These are phyloP conservation scores for Drosophila neotestacea DNA, from an alignment of 2,888 invertebrate genomes.

Conservation along the genomic window DNA sequence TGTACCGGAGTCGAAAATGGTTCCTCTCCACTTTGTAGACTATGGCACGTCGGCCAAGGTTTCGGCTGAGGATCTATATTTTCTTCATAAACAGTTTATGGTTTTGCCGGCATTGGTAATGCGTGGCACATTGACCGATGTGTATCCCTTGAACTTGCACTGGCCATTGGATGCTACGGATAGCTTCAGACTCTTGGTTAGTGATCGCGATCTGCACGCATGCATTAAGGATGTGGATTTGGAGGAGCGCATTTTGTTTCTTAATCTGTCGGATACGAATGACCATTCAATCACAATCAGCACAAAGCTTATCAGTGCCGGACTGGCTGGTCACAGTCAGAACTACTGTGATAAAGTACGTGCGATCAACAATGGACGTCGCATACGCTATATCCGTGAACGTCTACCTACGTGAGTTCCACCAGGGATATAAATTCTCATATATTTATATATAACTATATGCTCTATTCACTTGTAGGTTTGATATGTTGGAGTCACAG, in stretches of 20 bases:
- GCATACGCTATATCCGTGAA: not conserved
- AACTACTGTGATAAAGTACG: not conserved
- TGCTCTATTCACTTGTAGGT: not conserved
- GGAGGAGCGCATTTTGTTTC: not conserved
- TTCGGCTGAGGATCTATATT: not conserved
- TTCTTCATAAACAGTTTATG: not conserved
- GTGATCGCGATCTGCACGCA: not conserved
- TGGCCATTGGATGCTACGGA: not conserved
- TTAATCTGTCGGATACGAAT: not conserved
- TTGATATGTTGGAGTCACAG: slow-evolving; percentile 4
- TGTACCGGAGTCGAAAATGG: not conserved
- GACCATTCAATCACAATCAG: not conserved
- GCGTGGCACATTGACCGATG: slow-evolving; percentile 6
- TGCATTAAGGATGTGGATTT: slow-evolving; percentile 6
- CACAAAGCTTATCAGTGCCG: not conserved
- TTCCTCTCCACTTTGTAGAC: not conserved
- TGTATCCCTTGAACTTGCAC: not conserved
- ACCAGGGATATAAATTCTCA: too few relatives aligned
- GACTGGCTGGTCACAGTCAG: not conserved
- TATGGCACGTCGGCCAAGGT: not conserved
- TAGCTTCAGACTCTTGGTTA: not conserved
- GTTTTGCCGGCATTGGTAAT: not conserved
- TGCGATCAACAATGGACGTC: not conserved
- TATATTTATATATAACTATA: not conserved
- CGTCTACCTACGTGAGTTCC: not conserved